These are phyloP conservation scores for Poeciliopsis retropinna DNA, from an alignment of 2,113 vertebrate species.

Conservation along the genomic window DNA sequence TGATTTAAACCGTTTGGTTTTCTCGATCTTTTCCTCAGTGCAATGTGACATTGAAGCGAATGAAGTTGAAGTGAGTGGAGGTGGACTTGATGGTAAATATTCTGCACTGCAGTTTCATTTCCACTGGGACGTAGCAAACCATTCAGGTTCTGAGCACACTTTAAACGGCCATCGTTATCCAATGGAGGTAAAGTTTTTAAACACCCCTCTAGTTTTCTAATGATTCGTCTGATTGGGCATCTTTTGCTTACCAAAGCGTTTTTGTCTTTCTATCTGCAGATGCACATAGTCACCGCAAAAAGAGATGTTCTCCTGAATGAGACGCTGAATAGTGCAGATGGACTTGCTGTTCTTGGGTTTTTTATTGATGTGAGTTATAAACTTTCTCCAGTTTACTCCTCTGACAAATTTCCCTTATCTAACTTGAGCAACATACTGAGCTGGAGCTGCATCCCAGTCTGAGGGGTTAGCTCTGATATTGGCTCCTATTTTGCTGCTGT, in stretches of 20 bases:
- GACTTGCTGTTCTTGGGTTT: slow-evolving; percentile 72
- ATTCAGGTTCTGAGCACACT: slow-evolving; percentile 76
- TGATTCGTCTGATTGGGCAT: too few relatives aligned
- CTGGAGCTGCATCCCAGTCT: too few relatives aligned
- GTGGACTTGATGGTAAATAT: slow-evolving; percentile 68
- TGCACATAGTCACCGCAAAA: slow-evolving; percentile 76
- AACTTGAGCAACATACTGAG: not conserved
- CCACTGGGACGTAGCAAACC: slow-evolving; percentile 71
- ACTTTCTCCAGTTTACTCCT: not conserved
- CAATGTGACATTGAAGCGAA: slow-evolving; percentile 26
- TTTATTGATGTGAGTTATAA: slow-evolving; percentile 62
- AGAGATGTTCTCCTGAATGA: slow-evolving; percentile 30
- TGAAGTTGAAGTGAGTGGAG: slow-evolving; percentile 61
- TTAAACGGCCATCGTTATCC: slow-evolving; percentile 65
- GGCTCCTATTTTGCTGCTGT: too few relatives aligned
- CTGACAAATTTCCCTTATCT: not conserved
- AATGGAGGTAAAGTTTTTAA: slow-evolving; percentile 72
- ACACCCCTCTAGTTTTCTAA: not conserved
- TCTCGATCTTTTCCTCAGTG: slow-evolving; percentile 40
- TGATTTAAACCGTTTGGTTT: not conserved
- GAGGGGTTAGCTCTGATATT: too few relatives aligned
- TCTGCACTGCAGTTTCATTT: slow-evolving; percentile 72
- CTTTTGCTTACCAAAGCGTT: not conserved
- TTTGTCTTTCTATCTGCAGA: slow-evolving; percentile 43
- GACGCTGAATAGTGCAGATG: slow-evolving; percentile 34